Evolutionary conservation across 2,888 invertebrate species (phyloP).

Genomic region (Drosophila pegasa): DNA sequence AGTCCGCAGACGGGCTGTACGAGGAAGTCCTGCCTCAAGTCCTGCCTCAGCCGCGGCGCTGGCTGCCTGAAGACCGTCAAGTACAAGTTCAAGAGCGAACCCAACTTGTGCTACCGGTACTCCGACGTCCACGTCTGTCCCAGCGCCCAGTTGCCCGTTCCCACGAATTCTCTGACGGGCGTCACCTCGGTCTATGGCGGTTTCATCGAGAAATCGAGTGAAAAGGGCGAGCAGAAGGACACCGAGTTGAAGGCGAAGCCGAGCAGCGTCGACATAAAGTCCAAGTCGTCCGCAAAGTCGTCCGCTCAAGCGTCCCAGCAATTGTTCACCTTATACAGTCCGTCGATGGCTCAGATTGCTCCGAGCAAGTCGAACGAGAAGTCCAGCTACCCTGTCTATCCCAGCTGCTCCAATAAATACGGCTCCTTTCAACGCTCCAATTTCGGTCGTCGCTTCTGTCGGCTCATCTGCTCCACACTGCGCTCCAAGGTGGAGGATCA

Average conservation of each 20-base stretch:
- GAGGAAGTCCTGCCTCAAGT: constrained; percentile 1
- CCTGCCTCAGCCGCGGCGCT: background rate
- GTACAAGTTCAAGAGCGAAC: background rate
- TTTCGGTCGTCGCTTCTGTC: background rate
- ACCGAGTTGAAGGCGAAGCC: background rate
- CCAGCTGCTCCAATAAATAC: background rate
- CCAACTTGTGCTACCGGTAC: background rate
- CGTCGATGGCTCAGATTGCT: background rate
- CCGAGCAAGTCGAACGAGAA: background rate
- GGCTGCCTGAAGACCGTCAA: background rate
- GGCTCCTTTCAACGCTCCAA: accelerated
- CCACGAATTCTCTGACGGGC: background rate
- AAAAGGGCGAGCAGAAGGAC: background rate
- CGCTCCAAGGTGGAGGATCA: background rate
- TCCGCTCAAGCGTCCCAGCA: no score
- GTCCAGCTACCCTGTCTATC: background rate
- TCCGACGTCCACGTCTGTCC: no score
- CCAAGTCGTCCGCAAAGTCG: no score
- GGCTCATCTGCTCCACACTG: background rate
- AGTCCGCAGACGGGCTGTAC: background rate
- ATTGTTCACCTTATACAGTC: no score
- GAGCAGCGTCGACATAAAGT: background rate
- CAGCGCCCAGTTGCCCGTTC: no score
- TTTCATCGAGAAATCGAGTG: no score
- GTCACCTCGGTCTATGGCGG: background rate